Conservation (phyloP, 2,888 invertebrate species). For the Gastrophysa polygoni region DNA sequence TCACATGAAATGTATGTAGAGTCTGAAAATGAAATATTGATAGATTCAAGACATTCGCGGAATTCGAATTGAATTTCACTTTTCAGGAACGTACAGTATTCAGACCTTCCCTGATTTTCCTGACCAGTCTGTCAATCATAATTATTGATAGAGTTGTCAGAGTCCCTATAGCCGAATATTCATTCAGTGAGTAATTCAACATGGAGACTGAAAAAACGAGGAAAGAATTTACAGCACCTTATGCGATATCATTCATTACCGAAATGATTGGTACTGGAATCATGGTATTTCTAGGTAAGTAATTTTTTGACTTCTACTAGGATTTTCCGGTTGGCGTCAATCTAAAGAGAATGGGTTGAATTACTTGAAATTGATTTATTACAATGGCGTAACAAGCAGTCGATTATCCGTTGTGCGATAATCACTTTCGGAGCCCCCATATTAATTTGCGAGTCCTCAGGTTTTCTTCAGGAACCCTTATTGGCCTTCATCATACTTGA, state of each 20-base stretch:
- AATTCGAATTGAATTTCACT: too few relatives aligned
- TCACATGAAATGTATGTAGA: constrained; percentile 22
- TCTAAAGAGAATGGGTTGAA: too few relatives aligned
- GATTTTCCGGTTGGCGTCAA: too few relatives aligned
- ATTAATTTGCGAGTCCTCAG: too few relatives aligned
- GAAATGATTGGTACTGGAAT: constrained; percentile 13
- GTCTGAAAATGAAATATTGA: constrained; percentile 36
- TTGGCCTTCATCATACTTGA: too few relatives aligned
- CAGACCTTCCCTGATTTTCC: background rate
- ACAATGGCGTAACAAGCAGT: too few relatives aligned
- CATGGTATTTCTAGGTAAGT: constrained; percentile 3
- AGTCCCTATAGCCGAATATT: background rate
- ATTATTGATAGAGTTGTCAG: background rate
- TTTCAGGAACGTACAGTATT: background rate
- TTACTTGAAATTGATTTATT: too few relatives aligned
- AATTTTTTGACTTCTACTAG: background rate
- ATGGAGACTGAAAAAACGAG: background rate
- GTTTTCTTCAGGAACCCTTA: too few relatives aligned
- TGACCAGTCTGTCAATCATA: background rate
- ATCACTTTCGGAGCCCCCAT: too few relatives aligned
- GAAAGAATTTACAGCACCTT: constrained; percentile 2
- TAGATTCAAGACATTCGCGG: too few relatives aligned
- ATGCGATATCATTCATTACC: constrained; percentile 17
- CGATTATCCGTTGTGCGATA: too few relatives aligned
- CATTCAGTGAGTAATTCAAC: background rate